A percentile compares a stretch with the other conserved stretches of the same genome.
These are phyloP conservation scores for Sebastes aleutianus DNA, from an alignment of 2,797 vertebrate species.

Conservation along the genomic window DNA sequence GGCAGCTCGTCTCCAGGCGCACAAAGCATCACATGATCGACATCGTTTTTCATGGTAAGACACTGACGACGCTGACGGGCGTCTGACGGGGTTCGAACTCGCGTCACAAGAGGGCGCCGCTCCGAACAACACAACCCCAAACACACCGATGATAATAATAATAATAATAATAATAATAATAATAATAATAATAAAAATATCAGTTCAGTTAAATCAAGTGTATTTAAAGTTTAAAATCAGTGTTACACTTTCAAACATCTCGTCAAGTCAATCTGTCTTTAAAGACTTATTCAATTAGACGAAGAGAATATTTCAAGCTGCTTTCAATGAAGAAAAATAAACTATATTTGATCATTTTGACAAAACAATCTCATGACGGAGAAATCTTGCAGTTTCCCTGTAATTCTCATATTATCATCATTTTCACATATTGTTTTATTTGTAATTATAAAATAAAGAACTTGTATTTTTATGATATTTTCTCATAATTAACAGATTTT, in stretches of 20 bases:
- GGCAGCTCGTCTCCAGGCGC: constrained; percentile 75
- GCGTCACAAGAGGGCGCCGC: constrained; percentile 3
- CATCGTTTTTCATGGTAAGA: constrained; percentile 68
- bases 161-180: too few species aligned
- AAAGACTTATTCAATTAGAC: not conserved
- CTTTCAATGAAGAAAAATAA: not conserved
- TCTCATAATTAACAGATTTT: not conserved
- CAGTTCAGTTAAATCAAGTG: not conserved
- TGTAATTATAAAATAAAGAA: not conserved
- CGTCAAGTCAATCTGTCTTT: not conserved
- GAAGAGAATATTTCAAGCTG: not conserved
- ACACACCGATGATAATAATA: not conserved
- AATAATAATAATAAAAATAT: not conserved
- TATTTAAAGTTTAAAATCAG: not conserved
- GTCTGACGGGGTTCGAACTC: constrained; percentile 7
- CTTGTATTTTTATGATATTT: not conserved
- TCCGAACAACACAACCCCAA: not conserved
- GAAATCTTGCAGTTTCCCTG: too few species aligned
- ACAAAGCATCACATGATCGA: constrained; percentile 32
- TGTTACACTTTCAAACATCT: not conserved
- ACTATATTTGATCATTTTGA: not conserved
- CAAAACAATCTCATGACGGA: not conserved
- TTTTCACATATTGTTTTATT: not conserved
- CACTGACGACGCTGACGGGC: constrained; percentile 68
- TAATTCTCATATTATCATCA: not conserved